These are phyloP conservation scores for Mormyrops boulengeri DNA, from an alignment of 2,797 vertebrate genomes.

Conservation along the genomic window DNA sequence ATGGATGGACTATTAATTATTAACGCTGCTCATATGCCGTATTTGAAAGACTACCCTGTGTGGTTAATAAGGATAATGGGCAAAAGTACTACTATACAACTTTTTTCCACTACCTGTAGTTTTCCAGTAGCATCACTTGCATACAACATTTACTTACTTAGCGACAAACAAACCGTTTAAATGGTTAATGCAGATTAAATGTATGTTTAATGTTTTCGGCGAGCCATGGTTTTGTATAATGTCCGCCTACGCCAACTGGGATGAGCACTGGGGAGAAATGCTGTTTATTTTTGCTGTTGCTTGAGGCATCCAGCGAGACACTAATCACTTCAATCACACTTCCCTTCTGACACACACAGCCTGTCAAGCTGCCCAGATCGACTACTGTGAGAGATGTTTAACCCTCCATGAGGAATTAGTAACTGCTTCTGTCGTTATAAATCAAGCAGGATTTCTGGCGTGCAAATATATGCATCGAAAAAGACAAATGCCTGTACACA, in stretches of 20 bases:
- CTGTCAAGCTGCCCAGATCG: background rate
- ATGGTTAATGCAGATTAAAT: background rate
- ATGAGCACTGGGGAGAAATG: background rate
- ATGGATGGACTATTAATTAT: background rate
- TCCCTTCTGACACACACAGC: background rate
- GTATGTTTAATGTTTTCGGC: background rate
- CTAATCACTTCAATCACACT: background rate
- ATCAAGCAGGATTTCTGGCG: background rate
- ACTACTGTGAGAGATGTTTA: slow-evolving; percentile 3
- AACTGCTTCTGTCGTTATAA: background rate
- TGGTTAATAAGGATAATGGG: background rate
- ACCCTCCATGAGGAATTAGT: background rate
- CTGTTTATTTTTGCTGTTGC: slow-evolving; percentile 7
- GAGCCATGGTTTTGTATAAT: background rate
- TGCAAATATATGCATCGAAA: background rate
- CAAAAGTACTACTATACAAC: background rate
- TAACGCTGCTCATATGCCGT: background rate
- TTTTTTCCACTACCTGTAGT: background rate
- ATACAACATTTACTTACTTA: background rate
- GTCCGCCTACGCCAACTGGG: background rate
- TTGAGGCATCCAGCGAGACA: background rate
- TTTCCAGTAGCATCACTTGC: background rate
- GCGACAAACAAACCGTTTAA: background rate
- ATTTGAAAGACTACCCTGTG: background rate
- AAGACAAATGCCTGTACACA: background rate